These are phyloP conservation scores for Ahaetulla prasina DNA, from an alignment of 2,113 vertebrate species.

Conservation along the genomic window DNA sequence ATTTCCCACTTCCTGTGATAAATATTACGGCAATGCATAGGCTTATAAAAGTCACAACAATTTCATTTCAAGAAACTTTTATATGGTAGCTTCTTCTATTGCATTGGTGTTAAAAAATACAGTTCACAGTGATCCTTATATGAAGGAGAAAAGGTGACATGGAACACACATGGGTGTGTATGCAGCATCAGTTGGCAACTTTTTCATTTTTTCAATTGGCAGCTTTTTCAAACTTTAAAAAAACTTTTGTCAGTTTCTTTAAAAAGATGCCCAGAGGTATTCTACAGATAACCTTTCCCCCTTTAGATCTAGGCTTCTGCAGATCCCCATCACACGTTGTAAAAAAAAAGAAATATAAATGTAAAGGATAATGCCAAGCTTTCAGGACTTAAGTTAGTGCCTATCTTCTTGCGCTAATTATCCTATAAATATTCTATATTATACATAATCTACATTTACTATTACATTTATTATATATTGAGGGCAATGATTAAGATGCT, in stretches of 20 bases:
- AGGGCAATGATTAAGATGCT: conserved; percentile 27
- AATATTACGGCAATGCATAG: conserved; percentile 1
- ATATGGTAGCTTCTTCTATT: background rate
- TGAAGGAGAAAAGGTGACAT: background rate
- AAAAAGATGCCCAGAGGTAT: background rate
- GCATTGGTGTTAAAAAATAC: background rate
- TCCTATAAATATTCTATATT: conserved; percentile 9
- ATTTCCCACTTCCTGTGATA: background rate
- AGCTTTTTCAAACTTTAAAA: background rate
- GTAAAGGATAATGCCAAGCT: conserved; percentile 19
- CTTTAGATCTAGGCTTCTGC: background rate
- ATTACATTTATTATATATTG: background rate
- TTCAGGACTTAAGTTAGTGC: background rate
- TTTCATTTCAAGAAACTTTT: conserved; percentile 14
- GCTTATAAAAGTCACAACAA: conserved; percentile 13
- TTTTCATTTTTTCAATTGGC: background rate
- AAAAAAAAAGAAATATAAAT: conserved; percentile 41
- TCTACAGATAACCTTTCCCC: background rate
- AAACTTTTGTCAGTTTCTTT: background rate
- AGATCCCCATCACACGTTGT: background rate
- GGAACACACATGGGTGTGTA: background rate
- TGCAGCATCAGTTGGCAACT: background rate
- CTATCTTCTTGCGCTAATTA: background rate
- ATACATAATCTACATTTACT: background rate
- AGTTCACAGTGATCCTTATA: background rate